Conservation (phyloP, 2,113 vertebrate species). For the Falcunculus frontatus region DNA sequence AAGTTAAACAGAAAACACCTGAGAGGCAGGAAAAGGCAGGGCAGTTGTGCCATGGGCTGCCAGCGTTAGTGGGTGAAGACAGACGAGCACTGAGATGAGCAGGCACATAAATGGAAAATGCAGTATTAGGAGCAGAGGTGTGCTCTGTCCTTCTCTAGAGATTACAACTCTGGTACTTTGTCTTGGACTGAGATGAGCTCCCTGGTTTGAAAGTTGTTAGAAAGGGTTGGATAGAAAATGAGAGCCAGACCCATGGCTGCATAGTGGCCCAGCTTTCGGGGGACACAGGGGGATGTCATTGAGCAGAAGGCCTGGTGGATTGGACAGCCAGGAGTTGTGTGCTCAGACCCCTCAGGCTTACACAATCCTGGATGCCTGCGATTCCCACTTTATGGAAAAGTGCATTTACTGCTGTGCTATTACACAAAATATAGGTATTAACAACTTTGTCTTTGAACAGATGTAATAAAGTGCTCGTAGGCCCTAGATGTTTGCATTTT, state of each 20-base stretch:
- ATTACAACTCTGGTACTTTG: background rate
- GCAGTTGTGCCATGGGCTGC: background rate
- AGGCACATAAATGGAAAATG: background rate
- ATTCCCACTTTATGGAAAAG: background rate
- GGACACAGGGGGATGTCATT: background rate
- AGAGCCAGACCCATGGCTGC: background rate
- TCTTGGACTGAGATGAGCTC: background rate
- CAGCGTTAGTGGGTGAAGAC: background rate
- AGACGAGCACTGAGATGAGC: background rate
- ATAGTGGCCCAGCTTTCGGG: background rate
- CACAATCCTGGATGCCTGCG: fast-evolving
- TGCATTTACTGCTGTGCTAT: background rate
- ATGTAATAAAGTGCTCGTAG: background rate
- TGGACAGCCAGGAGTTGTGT: background rate
- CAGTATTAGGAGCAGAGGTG: background rate
- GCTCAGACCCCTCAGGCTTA: background rate
- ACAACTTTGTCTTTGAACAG: background rate
- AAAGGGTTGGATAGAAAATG: background rate
- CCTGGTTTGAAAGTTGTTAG: background rate
- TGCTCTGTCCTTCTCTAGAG: background rate
- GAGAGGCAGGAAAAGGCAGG: background rate
- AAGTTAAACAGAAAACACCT: background rate
- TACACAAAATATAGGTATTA: background rate
- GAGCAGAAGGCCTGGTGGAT: background rate
- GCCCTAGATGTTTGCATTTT: background rate